These are phyloP conservation scores for Drosophila bocki DNA, from an alignment of 1,140 invertebrate genomes.

Conservation along the genomic window DNA sequence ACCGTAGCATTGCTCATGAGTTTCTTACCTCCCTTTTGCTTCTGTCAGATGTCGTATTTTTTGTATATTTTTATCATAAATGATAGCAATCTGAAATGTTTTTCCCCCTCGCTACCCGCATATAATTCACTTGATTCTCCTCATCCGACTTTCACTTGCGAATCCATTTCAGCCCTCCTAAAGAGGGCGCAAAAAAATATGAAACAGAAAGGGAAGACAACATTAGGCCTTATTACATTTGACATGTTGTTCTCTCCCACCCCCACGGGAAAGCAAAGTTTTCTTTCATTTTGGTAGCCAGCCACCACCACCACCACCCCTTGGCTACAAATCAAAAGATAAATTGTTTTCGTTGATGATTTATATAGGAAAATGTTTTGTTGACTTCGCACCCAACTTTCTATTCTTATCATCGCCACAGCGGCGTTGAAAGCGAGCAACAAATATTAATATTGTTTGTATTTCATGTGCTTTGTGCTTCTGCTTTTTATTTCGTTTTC, in stretches of 20 bases:
- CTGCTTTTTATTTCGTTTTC: slow-evolving; percentile 69
- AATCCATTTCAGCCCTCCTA: slow-evolving; percentile 28
- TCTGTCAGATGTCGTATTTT: slow-evolving; percentile 21
- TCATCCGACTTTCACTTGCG: slow-evolving; percentile 59
- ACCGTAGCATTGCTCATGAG: slow-evolving; percentile 33
- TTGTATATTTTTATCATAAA: slow-evolving; percentile 35
- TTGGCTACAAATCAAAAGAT: slow-evolving; percentile 79
- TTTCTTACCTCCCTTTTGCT: slow-evolving; percentile 32
- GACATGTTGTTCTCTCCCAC: slow-evolving; percentile 67
- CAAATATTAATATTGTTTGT: slow-evolving; percentile 81
- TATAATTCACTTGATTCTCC: slow-evolving; percentile 61
- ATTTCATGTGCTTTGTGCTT: slow-evolving; percentile 48
- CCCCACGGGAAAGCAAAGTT: slow-evolving; percentile 27
- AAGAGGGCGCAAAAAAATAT: not conserved
- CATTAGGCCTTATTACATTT: slow-evolving; percentile 78
- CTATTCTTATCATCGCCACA: slow-evolving; percentile 50
- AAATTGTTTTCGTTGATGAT: slow-evolving; percentile 83
- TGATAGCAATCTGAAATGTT: slow-evolving; percentile 67
- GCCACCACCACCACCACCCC: slow-evolving; percentile 32
- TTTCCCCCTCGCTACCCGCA: slow-evolving; percentile 40
- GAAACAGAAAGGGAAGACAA: slow-evolving; percentile 38
- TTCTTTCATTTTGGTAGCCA: slow-evolving; percentile 50
- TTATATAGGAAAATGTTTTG: slow-evolving; percentile 76
- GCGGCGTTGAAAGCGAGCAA: slow-evolving; percentile 59
- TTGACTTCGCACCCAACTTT: slow-evolving; percentile 49